Conservation (phyloP, 2,797 vertebrate genomes). For the Acanthis flammea region DNA sequence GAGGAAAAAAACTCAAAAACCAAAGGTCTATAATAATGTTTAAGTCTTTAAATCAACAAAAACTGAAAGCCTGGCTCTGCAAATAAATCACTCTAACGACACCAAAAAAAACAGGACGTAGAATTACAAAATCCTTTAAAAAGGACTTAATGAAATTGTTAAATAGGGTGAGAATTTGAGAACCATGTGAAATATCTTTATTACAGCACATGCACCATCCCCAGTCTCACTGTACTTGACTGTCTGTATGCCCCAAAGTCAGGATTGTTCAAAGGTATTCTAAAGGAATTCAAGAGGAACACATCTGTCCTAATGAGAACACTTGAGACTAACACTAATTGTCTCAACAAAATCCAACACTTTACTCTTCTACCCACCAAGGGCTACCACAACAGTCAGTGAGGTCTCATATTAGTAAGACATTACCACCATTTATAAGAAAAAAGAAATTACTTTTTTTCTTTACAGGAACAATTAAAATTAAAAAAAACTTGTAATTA, state of each 20-base stretch:
- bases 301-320: neutral
- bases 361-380: neutral
- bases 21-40: slow-evolving; percentile 18
- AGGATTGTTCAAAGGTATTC: slow-evolving; percentile 20
- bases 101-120: slow-evolving; percentile 46
- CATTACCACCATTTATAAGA: neutral
- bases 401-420: neutral
- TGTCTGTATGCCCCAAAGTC: slow-evolving; percentile 23
- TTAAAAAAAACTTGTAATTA: neutral
- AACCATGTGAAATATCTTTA: neutral
- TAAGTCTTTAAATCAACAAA: slow-evolving; percentile 58
- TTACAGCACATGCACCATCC: neutral
- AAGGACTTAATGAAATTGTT: slow-evolving; percentile 26
- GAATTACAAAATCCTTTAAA: slow-evolving; percentile 43
- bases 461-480: neutral
- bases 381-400: neutral
- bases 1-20: neutral
- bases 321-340: neutral
- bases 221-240: neutral
- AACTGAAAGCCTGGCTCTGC: slow-evolving; percentile 61
- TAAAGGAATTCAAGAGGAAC: slow-evolving; percentile 21
- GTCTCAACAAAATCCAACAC: neutral
- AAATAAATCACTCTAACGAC: slow-evolving; percentile 58
- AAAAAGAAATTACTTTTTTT: neutral
- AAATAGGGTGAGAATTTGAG: slow-evolving; percentile 43